Percentiles rank a stretch among this genome's conserved stretches.
Evolutionary conservation across 2,797 vertebrate species (phyloP).

Genomic region (Neosilurus mollespiculum): DNA sequence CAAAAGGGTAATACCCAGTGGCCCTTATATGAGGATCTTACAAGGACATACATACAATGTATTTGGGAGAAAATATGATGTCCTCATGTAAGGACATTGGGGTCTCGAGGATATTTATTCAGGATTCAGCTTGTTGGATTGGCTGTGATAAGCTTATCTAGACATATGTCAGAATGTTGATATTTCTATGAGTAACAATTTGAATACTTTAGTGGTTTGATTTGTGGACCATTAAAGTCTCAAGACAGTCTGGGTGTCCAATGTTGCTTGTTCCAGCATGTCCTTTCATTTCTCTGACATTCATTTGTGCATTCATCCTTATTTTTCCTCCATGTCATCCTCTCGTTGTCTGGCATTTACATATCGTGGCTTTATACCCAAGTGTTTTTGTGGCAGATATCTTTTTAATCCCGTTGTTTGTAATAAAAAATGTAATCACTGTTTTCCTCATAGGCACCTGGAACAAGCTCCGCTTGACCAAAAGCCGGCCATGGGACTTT

Average conservation of each 20-base stretch:
- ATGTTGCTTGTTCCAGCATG: constrained; percentile 13
- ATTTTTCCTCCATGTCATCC: constrained; percentile 4
- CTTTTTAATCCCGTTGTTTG: constrained; percentile 9
- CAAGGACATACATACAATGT: too few species aligned
- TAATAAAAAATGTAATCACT: constrained; percentile 43
- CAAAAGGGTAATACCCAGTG: too few species aligned
- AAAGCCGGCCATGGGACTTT: constrained; percentile 87
- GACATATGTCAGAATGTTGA: background rate
- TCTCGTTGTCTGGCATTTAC: constrained; percentile 3
- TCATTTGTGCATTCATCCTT: background rate
- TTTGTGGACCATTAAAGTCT: constrained; percentile 18
- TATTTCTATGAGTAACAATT: constrained; percentile 10
- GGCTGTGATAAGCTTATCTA: background rate
- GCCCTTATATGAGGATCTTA: too few species aligned
- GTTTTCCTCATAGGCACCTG: constrained; percentile 86
- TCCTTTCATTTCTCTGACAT: constrained; percentile 12
- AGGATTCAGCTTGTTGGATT: background rate
- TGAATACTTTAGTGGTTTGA: background rate
- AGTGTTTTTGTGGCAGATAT: background rate
- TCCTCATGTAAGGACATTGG: too few species aligned
- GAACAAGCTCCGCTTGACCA: constrained; percentile 96
- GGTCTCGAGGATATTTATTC: background rate
- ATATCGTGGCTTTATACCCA: background rate
- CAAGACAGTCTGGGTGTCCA: constrained; percentile 43
- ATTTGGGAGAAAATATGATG: too few species aligned